Evolutionary conservation across 2,888 invertebrate species (phyloP), one percentile per base, ranked within the genome.

Genomic region (Trichogramma dendrolimi): DNA sequence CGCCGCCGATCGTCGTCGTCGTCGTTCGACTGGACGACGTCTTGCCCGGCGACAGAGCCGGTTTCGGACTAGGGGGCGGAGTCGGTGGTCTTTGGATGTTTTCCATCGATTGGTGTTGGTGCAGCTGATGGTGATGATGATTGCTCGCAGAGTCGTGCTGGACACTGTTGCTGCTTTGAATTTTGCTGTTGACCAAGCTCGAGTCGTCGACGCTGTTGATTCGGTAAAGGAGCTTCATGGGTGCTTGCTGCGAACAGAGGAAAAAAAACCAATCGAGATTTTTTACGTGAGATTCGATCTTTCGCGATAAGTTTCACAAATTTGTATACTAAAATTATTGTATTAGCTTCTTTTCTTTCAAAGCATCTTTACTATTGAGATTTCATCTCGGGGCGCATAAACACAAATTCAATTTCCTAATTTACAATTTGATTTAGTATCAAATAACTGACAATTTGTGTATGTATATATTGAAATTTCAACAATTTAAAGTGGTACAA

Each of bases 51-150:
- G 68, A 64, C 55, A 66, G 69, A 10, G 61, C 47, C 0, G 72
- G 72, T 44, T 75, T 75, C 1, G 76, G 76, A 65, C 76, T 76
- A 4, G 75, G 76, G 6, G 76, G 76, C 6, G 76, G 76, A 0
- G 76, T 76, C 6, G 75, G 76, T 14, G 75, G 76, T 61, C 76
- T 70, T 53, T 72, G 76, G 58, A 74, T 75, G 52, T 74, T 73
- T 57, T 76, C 76, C 43, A 76, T 75, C 4, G 65, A 67, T 60
- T 66, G 68, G 27, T 27, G 27, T 3, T 27, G 27, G 27, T 46
- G 6, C 10, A 44, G 10, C 42, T 40, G 27, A 27, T 27, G 27
- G 27, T 27, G 27, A 27, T 27, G 27, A 27, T 27, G 27, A 27
- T n/a, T 8, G 47, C 55, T 14, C 67, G 68, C 50, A 2, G 27